Base-by-base conservation (phyloP, 2,113 vertebrate genomes). In the Psettodes erumei region DNA sequence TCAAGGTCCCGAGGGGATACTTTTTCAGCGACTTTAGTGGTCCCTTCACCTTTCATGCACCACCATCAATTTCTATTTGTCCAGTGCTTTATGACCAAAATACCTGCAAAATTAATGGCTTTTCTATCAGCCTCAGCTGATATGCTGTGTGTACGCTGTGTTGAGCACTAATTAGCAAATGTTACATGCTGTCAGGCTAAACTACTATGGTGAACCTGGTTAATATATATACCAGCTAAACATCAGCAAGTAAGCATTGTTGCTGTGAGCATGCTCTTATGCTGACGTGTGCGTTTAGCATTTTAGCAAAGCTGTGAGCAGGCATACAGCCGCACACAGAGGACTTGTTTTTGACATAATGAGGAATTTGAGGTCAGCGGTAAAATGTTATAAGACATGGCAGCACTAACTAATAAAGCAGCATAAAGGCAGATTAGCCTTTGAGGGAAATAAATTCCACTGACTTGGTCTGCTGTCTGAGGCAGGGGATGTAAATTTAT, bases 401-500 rank as follows among this genome's bases (percentile, higher is more conserved):
- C 62, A 42, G 21, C 19, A 13, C 18, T 8, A 27, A 66, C 19
- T 65, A 69, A 67, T 43, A 58, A 82, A 54, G 62, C 53, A 16
- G 37, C 16, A 45, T 32, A 11, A 70, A 56, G 67, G 45, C 8
- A 62, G 16, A 27, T n/a, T 3, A 42, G 48, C 66, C 62, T 71
- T 65, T 56, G 15, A 61, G 50, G 53, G 28, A 67, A 78, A 72
- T 78, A 27, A 35, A 30, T 77, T 8, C 30, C 25, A n/a, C 18
- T 47, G 47, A 77, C 66, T 81, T 30, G 53, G n/a, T 75, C 45
- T 62, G 45, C 66, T 75, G 47, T 59, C 47, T 54, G 69, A 72
- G 64, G 60, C 45, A 54, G 42, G 50, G 75, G 21, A 62, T 79
- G 62, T 76, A 50, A 73, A 82, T 75, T 72, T 21, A 83, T 77